phyloP scores from a whole-genome alignment of 2,113 vertebrate species.

The Colinus virginianus region DNA sequence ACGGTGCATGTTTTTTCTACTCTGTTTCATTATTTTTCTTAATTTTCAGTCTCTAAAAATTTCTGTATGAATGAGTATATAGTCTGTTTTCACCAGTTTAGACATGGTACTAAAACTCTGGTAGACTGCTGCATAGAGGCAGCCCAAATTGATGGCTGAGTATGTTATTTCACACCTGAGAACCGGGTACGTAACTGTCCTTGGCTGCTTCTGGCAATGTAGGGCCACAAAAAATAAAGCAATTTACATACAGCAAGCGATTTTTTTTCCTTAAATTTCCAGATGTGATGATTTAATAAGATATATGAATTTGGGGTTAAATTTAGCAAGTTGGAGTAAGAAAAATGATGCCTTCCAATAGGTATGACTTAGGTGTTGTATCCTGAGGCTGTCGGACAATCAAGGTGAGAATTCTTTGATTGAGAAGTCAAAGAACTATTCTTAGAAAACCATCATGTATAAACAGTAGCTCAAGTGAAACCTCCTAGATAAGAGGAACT shows the following conservation, averaged over 20 bases:
- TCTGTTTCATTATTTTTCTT: background rate
- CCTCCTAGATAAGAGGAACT: background rate
- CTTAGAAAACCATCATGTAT: background rate
- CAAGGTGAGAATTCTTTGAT: slow-evolving; percentile 1
- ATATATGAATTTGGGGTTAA: background rate
- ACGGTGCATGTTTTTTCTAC: background rate
- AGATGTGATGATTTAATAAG: background rate
- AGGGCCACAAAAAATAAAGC: background rate
- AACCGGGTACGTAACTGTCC: background rate
- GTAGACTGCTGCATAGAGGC: background rate
- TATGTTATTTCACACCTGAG: background rate
- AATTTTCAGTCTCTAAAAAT: background rate
- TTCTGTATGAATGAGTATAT: background rate
- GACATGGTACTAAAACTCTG: background rate
- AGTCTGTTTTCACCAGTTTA: background rate
- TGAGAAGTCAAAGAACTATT: slow-evolving; percentile 6
- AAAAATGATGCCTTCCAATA: background rate
- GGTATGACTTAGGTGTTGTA: background rate
- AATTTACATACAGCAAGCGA: background rate
- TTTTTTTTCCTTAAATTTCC: slow-evolving; percentile 2
- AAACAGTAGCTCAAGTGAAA: background rate
- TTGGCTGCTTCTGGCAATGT: background rate
- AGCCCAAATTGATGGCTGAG: background rate
- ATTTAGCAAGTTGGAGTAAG: background rate
- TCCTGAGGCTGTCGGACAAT: background rate